A percentile compares a stretch with the other conserved stretches of the same genome.
phyloP scores from a whole-genome alignment of 2,888 invertebrate genomes.

The Mesochorus sp. region DNA sequence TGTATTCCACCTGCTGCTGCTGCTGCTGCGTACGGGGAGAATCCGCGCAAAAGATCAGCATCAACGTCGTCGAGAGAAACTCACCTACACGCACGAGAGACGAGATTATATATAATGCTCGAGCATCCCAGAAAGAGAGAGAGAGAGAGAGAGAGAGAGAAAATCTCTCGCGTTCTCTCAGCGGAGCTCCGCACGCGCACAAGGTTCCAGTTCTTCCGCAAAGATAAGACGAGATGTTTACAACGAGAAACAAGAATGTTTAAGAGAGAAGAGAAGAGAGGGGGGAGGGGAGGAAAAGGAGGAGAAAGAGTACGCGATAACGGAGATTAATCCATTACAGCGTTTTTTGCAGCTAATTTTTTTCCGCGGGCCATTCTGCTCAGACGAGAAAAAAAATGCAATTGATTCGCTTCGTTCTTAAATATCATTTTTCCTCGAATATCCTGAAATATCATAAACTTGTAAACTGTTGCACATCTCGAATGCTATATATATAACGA shows the following conservation, averaged over 20 bases:
- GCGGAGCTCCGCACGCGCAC: conserved; percentile 31
- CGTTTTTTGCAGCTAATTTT: not conserved
- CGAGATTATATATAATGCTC: conserved; percentile 27
- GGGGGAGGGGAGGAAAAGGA: no score
- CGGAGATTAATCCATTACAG: conserved; percentile 67
- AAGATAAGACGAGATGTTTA: conserved; percentile 73
- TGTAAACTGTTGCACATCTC: no score
- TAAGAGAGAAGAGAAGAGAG: conserved; percentile 64
- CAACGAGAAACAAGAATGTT: conserved; percentile 70
- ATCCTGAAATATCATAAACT: no score
- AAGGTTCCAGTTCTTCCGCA: conserved; percentile 69
- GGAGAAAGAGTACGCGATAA: conserved; percentile 65
- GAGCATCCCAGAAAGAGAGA: conserved; percentile 7
- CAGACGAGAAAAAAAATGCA: no score
- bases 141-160: not conserved
- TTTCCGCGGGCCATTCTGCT: no score
- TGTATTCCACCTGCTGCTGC: conserved; percentile 49
- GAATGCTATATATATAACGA: no score
- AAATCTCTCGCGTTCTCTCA: conserved; percentile 16
- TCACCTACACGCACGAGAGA: not conserved
- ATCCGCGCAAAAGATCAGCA: conserved; percentile 25
- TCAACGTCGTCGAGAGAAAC: conserved; percentile 11
- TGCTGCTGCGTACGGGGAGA: no score
- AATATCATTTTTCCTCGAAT: no score
- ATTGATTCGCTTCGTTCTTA: no score